phyloP scores from a whole-genome alignment of 53 echinoderm and acorn worm species.

The Glandiceps talaboti region DNA sequence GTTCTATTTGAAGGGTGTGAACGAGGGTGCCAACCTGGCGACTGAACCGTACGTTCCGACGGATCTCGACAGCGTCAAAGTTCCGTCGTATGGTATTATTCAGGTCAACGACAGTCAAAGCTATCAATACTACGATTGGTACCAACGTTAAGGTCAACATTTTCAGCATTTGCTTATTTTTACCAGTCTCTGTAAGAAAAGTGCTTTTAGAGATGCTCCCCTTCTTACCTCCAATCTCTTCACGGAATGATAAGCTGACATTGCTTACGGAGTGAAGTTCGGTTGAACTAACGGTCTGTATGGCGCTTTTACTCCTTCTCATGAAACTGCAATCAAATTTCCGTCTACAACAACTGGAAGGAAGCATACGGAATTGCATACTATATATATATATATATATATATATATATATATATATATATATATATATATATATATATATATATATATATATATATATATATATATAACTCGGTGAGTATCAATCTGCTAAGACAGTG shows the following conservation, averaged over 20 bases:
- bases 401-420: too few species aligned
- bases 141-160: slow-evolving; percentile 60
- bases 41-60: slow-evolving; percentile 65
- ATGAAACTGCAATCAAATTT: too few species aligned
- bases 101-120: slow-evolving; percentile 59
- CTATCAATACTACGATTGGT: slow-evolving; percentile 61
- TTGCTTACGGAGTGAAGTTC: not conserved
- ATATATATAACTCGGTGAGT: too few species aligned
- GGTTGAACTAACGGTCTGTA: too few species aligned
- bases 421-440: too few species aligned
- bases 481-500: too few species aligned
- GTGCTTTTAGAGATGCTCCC: slow-evolving; percentile 40
- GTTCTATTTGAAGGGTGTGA: slow-evolving; percentile 38
- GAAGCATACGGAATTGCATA: too few species aligned
- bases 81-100: slow-evolving; percentile 47
- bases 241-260: slow-evolving; percentile 38
- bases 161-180: slow-evolving; percentile 65
- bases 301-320: too few species aligned
- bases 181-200: slow-evolving; percentile 45
- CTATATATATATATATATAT: too few species aligned
- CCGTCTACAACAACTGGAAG: too few species aligned
- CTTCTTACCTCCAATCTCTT: slow-evolving; percentile 44
- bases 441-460: too few species aligned
- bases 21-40: slow-evolving; percentile 37
- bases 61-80: slow-evolving; percentile 61